Evolutionary conservation across 2,797 vertebrate species (phyloP), one percentile per base, ranked within the genome.

Genomic region (Labroides dimidiatus): DNA sequence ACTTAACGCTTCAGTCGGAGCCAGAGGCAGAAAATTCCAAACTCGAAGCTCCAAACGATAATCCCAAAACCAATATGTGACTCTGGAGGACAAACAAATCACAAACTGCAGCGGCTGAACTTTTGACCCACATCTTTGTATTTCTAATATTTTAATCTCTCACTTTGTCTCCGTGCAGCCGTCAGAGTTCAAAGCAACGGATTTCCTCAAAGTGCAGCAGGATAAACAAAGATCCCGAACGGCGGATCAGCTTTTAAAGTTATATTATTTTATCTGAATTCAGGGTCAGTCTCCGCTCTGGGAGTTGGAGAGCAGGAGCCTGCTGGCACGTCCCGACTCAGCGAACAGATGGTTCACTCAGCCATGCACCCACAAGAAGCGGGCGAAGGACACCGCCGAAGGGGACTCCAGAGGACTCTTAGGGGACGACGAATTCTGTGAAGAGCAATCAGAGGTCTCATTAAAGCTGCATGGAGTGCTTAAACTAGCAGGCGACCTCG

Each of bases 271-370:
- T n/a, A 42, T 57, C 13, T 51, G 61, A 64, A 55, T 63, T 66
- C 12, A 12, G 70, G 64, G 62, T 80, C 69, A 69, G 51, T 39
- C 45, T 62, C 39, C 64, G 2, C 56, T 47, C 51, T 56, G 69
- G 63, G 64, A 72, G 67, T 60, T 67, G 60, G 80, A 63, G 64
- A 57, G 66, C 41, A n/a, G 63, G 0, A 20, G 65, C 61, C 48
- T 50, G 50, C 55, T 80, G 80, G 65, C 80, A 72, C 48, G 6
- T 59, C 54, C 44, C 23, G 61, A 27, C 65, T 45, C 62, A 64
- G 64, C 1, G 81, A 82, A 50, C 86, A 86, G 81, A 84, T 86
- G 79, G 77, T 78, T 77, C 57, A 60, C 19, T 69, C 74, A 78
- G 52, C 43, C 61, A 30, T 53, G 60, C 70, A 64, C 62, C 67